These are phyloP conservation scores for Gandaritis pyraliata DNA, from an alignment of 2,888 invertebrate species.

Conservation along the genomic window DNA sequence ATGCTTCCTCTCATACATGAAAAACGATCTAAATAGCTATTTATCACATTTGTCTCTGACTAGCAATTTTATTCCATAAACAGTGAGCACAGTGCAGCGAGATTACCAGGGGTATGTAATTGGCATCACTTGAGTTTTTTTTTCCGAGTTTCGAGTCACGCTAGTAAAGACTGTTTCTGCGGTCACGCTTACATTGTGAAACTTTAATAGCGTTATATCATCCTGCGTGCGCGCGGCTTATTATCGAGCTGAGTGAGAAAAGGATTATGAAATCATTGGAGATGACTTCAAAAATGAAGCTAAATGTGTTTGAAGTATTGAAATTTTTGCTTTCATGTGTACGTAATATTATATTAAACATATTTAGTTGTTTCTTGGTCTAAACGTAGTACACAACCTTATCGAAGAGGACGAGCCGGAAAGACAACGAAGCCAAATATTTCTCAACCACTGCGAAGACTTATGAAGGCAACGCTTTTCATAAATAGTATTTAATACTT, in stretches of 20 bases:
- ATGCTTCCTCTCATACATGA: no score
- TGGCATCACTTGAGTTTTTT: constrained; percentile 32
- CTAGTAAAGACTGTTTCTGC: constrained; percentile 7
- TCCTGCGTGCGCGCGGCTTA: constrained; percentile 18
- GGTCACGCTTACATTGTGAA: constrained; percentile 33
- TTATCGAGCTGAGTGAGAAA: constrained; percentile 13
- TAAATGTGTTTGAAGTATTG: background rate
- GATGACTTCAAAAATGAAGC: constrained; percentile 7
- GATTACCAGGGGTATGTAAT: constrained; percentile 34
- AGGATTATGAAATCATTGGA: constrained; percentile 26
- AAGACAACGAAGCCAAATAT: no score
- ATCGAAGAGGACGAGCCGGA: no score
- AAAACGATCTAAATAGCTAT: background rate
- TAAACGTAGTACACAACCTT: no score
- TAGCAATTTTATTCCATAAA: constrained; percentile 1
- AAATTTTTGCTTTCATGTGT: background rate
- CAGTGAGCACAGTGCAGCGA: constrained; percentile 16
- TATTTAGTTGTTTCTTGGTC: no score
- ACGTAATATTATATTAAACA: background rate
- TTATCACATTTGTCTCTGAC: background rate
- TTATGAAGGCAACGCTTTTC: no score
- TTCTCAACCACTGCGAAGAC: no score
- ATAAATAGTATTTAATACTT: no score
- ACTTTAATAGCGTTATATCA: constrained; percentile 39
- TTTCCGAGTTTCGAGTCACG: constrained; percentile 37